Conservation (phyloP, 1,140 invertebrate genomes). For the Sitobion miscanthi region DNA sequence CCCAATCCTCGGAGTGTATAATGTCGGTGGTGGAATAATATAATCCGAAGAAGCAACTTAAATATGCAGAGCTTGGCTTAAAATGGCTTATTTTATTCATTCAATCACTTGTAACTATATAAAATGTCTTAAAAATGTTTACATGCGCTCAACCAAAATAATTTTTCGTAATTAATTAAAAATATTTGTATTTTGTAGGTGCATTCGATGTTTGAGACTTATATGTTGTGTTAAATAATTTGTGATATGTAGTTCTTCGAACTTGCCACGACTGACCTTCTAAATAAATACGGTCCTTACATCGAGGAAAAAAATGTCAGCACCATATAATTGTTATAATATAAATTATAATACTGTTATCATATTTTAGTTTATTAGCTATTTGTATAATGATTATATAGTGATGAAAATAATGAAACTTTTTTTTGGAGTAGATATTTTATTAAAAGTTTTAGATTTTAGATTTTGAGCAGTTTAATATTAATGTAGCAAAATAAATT, state of each 20-base stretch:
- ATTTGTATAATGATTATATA: neutral
- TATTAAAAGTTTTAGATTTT: too few species aligned
- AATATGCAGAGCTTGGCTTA: neutral
- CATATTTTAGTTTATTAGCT: neutral
- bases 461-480: too few species aligned
- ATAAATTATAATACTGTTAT: too few species aligned
- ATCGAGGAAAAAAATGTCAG: neutral
- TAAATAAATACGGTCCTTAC: neutral
- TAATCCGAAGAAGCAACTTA: neutral
- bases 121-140: neutral
- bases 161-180: neutral
- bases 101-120: neutral
- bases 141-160: neutral
- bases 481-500: too few species aligned
- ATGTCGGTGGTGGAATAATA: neutral
- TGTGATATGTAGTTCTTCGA: neutral
- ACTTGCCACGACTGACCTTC: neutral
- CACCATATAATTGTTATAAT: too few species aligned
- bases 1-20: neutral
- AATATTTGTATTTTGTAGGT: neutral
- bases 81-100: conserved; percentile 24
- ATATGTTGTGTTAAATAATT: neutral
- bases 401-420: too few species aligned
- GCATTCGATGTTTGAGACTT: neutral
- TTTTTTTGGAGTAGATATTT: too few species aligned